Evolutionary conservation across 2,113 vertebrate species (phyloP), one percentile per base, ranked within the genome.

Genomic region (Ophthalmolycus amberensis): DNA sequence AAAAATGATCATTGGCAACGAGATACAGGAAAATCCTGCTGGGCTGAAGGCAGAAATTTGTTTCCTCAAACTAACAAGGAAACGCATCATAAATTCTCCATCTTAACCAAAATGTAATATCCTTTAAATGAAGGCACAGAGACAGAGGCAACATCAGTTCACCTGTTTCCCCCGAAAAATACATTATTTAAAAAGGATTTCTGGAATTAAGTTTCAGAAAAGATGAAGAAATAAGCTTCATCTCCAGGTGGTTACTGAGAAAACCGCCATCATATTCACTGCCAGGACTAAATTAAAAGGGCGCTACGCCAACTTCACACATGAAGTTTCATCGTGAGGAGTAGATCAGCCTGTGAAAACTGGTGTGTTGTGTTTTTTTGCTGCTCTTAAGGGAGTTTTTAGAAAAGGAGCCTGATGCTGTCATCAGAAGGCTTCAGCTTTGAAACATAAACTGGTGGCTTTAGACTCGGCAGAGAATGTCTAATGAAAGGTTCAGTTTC

Each of bases 1-100:
- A 76, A 87, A 86, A 92, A 88, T 72, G 60, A 86, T 88, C 83
- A 86, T 81, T 77, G 87, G 81, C 79, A 65, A 52, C 75, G 42
- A 72, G 76, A 88, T 88, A 12, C 71, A 56, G 52, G 63, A 34
- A n/a, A 65, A 65, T 73, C 75, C 89, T 78, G 73, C 70, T 14
- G 32, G 52, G 65, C 74, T 72, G 72, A 80, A 90, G 63, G 71
- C 50, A 79, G 54, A 22, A 27, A 50, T 77, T 63, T 78, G 50
- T 82, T 87, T 81, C 68, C 71, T 64, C 77, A 73, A 74, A 74
- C 67, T 71, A 85, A 89, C 71, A 86, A 66, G 66, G 54, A 75
- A 68, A 77, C 20, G 0, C 73, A 18, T 63, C 29, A 82, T 72
- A 67, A 66, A 84, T 78, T 78, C 62, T 86, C 72, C 62, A 80